Conservation (phyloP, 2,797 vertebrate genomes). For the Microctenopoma steveboyesi region DNA sequence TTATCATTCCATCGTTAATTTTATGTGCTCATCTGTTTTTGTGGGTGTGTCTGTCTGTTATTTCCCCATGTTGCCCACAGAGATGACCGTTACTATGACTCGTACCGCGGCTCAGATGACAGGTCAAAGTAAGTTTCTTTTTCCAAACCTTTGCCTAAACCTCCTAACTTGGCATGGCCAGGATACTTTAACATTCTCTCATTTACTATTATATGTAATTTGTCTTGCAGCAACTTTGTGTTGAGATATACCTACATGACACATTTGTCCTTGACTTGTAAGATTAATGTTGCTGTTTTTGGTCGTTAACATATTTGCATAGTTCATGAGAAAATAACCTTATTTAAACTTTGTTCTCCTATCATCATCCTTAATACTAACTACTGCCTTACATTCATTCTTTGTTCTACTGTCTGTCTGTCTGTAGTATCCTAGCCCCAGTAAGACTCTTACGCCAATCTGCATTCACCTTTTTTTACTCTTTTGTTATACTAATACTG, state of each 20-base stretch:
- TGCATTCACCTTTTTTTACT: slow-evolving; percentile 16
- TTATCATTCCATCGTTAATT: slow-evolving; percentile 60
- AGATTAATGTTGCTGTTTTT: slow-evolving; percentile 4
- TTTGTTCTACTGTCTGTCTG: slow-evolving; percentile 9
- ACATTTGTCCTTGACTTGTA: neutral
- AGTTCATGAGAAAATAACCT: slow-evolving; percentile 20
- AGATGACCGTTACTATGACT: slow-evolving; percentile 88
- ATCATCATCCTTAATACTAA: slow-evolving; percentile 18
- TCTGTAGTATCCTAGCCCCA: neutral
- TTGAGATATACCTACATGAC: slow-evolving; percentile 59
- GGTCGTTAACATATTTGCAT: slow-evolving; percentile 14
- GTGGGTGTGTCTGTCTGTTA: slow-evolving; percentile 72
- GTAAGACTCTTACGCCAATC: slow-evolving; percentile 4
- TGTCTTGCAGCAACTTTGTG: slow-evolving; percentile 17
- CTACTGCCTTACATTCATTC: slow-evolving; percentile 1
- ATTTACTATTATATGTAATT: neutral
- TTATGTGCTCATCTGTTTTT: slow-evolving; percentile 72
- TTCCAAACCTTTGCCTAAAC: slow-evolving; percentile 47
- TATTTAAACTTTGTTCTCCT: slow-evolving; percentile 1
- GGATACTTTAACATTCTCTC: slow-evolving; percentile 57
- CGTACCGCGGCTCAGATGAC: slow-evolving; percentile 85
- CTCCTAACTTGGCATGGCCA: slow-evolving; percentile 27
- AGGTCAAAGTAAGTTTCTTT: slow-evolving; percentile 85
- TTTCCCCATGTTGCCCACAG: slow-evolving; percentile 78
- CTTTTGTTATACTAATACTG: slow-evolving; percentile 8